phyloP scores from a whole-genome alignment of 2,113 vertebrate species.

The Campylomormyrus tamandua region DNA sequence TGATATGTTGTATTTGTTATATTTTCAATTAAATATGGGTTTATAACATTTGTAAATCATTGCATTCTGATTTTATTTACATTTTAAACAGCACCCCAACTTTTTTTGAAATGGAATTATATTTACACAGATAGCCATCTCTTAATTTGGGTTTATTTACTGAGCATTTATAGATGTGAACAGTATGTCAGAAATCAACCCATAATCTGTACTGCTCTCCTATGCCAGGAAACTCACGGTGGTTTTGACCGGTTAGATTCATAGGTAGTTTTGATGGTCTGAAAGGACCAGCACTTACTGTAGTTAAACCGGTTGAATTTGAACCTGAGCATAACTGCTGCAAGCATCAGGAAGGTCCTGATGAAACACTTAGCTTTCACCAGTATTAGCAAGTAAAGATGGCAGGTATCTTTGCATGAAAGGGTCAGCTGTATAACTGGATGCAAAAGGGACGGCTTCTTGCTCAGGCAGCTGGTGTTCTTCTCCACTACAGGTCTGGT shows the following conservation, averaged over 20 bases:
- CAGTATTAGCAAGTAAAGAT: background rate
- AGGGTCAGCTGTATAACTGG: background rate
- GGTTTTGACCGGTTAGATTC: background rate
- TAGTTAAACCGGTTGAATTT: background rate
- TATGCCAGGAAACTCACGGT: background rate
- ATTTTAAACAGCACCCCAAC: background rate
- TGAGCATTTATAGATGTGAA: background rate
- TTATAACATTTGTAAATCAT: background rate
- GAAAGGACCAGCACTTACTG: background rate
- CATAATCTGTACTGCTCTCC: background rate
- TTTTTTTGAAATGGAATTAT: no score
- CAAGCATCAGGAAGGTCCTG: background rate
- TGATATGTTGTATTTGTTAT: background rate
- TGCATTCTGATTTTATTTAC: background rate
- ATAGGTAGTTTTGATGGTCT: background rate
- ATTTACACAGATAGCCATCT: slow-evolving; percentile 8
- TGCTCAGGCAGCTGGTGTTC: background rate
- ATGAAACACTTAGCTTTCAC: background rate
- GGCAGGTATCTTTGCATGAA: background rate
- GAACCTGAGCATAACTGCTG: background rate
- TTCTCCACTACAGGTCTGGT: slow-evolving; percentile 78
- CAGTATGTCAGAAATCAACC: no score
- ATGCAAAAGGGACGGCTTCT: background rate
- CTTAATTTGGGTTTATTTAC: background rate
- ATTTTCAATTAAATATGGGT: background rate